A percentile compares a stretch with the other conserved stretches of the same genome.
Evolutionary conservation across 2,888 invertebrate genomes (phyloP).

Genomic region (Melolontha melolontha): DNA sequence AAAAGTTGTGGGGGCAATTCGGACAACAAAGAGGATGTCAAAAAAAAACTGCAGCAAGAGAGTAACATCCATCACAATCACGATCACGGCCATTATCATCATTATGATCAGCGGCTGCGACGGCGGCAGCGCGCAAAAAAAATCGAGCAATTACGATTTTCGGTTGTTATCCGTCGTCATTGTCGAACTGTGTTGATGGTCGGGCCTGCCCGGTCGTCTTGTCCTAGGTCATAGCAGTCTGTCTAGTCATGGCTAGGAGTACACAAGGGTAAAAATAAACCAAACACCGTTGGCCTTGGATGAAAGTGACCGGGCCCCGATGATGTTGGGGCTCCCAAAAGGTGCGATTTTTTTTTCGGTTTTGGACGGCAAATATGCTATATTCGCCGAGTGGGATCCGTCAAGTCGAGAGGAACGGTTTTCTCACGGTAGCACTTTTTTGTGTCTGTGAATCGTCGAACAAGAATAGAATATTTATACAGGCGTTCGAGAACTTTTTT

Average conservation of each 20-base stretch:
- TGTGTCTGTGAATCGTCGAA: too few relatives aligned
- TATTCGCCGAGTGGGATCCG: slow-evolving; percentile 8
- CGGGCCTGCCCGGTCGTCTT: slow-evolving; percentile 46
- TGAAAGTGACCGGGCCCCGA: slow-evolving; percentile 60
- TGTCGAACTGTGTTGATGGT: slow-evolving; percentile 16
- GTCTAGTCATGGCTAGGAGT: slow-evolving; percentile 55
- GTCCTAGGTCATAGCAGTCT: slow-evolving; percentile 60
- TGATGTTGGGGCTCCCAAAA: slow-evolving; percentile 56
- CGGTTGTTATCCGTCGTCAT: slow-evolving; percentile 14
- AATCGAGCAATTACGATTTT: slow-evolving; percentile 28
- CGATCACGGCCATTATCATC: too few relatives aligned
- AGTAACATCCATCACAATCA: too few relatives aligned
- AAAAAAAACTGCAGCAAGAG: too few relatives aligned
- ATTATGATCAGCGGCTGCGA: too few relatives aligned
- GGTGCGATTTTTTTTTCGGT: slow-evolving; percentile 52
- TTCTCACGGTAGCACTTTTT: slow-evolving; percentile 4
- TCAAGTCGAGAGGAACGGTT: slow-evolving; percentile 27
- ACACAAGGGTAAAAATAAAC: slow-evolving; percentile 61
- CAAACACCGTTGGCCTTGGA: slow-evolving; percentile 60
- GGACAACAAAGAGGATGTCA: too few relatives aligned
- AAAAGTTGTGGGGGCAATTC: too few relatives aligned
- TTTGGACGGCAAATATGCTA: slow-evolving; percentile 3
- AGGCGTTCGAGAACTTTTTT: too few relatives aligned
- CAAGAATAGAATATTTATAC: too few relatives aligned
- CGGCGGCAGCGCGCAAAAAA: slow-evolving; percentile 19